Percentiles rank a stretch among this genome's conserved stretches.
phyloP scores from a whole-genome alignment of 2,888 invertebrate species.

The Caenorhabditis sp. region DNA sequence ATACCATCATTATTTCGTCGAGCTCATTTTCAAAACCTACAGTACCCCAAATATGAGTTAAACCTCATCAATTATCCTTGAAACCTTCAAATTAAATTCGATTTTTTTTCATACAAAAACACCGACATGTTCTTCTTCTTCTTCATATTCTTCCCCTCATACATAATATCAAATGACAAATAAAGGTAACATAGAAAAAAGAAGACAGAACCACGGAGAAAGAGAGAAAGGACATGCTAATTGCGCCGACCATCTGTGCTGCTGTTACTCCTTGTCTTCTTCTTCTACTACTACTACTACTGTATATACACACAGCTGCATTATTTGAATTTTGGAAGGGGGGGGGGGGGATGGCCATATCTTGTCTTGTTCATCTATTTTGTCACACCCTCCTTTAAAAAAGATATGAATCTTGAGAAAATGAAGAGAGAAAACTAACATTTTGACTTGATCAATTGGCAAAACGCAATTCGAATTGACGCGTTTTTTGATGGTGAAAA shows the following conservation, averaged over 20 bases:
- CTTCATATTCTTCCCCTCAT: neutral
- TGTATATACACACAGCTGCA: conserved; percentile 1
- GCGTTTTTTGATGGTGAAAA: neutral
- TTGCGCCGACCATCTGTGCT: conserved; percentile 1
- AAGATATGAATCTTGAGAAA: neutral
- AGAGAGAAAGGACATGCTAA: neutral
- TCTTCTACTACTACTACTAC: neutral
- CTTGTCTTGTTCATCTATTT: neutral
- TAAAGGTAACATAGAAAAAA: neutral
- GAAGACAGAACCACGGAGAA: neutral
- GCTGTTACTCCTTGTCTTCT: neutral
- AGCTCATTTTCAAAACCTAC: too few species aligned
- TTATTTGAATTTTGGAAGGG: neutral
- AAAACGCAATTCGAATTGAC: neutral
- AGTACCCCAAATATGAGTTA: neutral
- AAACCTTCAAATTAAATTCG: neutral
- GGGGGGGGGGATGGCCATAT: neutral
- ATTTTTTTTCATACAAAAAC: neutral
- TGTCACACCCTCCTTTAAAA: neutral
- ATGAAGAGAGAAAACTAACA: neutral
- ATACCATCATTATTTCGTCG: too few species aligned
- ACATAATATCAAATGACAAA: neutral
- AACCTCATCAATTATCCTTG: neutral
- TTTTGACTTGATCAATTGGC: neutral
- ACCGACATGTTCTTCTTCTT: neutral